Evolutionary conservation across 2,113 vertebrate species (phyloP), one percentile per base, ranked within the genome.

Genomic region (Arvicanthis niloticus): DNA sequence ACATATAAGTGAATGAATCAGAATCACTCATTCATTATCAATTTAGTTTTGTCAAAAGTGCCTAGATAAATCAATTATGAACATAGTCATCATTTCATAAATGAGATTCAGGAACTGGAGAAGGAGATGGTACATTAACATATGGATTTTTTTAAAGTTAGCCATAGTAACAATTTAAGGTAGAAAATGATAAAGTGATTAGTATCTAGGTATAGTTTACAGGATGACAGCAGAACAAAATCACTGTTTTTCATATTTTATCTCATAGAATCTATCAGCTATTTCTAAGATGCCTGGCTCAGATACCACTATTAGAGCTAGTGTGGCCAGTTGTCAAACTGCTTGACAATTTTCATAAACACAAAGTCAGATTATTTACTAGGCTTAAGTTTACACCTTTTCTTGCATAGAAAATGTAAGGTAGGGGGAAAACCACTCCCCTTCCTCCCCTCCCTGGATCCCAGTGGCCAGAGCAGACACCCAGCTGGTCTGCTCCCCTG

Each of bases 71-170:
- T 75, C n/a, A 84, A 86, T 45, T 53, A 88, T 16, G 13, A 58
- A 90, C 84, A 82, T 3, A 88, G n/a, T 60, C 26, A 86, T 72
- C 16, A 67, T 72, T 90, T 95, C 51, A 58, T 73, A 80, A 89
- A 88, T 48, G 4, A 68, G 16, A 51, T 91, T 78, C 87, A 31
- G 53, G 60, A 34, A 34, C 13, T 42, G 9, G 21, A 68, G 77
- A 62, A 51, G 10, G 60, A 72, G 13, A 86, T 9, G 5, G 42
- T 73, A 91, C 5, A 92, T 42, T 82, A 68, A 81, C 73, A 72
- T 81, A 17, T 37, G 24, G 92, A 34, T 19, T 60, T 37, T 19
- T 82, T 56, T 0, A 90, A 60, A 86, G n/a, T 34, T 67, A 91
- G 48, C 3, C 5, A 75, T 72, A 91, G 88, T 29, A 67, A 53